These are phyloP conservation scores for Diuraphis noxia DNA, from an alignment of 1,140 invertebrate genomes.

Conservation along the genomic window DNA sequence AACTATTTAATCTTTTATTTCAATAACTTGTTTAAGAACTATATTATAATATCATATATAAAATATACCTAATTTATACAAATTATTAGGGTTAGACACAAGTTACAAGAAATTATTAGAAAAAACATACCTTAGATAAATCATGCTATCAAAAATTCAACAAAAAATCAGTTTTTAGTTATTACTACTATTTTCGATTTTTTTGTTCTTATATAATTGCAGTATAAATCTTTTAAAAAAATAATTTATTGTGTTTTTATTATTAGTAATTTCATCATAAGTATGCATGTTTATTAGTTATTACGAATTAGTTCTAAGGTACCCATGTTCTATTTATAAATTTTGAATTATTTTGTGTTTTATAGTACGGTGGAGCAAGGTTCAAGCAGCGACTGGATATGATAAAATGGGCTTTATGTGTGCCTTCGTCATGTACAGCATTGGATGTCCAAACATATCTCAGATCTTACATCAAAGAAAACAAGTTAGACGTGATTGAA, in stretches of 20 bases:
- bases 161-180: neutral
- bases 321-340: neutral
- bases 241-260: neutral
- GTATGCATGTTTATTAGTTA: neutral
- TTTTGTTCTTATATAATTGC: neutral
- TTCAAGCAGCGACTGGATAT: slow-evolving; percentile 58
- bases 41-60: too few relatives aligned
- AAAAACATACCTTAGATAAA: neutral
- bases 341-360: neutral
- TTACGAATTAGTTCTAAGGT: neutral
- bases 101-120: too few relatives aligned
- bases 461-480: slow-evolving; percentile 60
- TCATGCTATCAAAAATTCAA: neutral
- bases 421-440: slow-evolving; percentile 62
- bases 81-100: too few relatives aligned
- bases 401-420: slow-evolving; percentile 64
- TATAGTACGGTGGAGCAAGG: slow-evolving; percentile 55
- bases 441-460: slow-evolving; percentile 63
- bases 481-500: slow-evolving; percentile 14
- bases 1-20: too few relatives aligned
- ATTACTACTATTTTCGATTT: neutral
- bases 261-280: neutral
- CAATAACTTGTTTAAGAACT: too few relatives aligned
- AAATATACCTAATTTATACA: too few relatives aligned
- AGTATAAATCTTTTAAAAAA: neutral